Percentiles rank a stretch among this genome's conserved stretches.
phyloP scores from a whole-genome alignment of 2,113 vertebrate species.

The Columbina picui region DNA sequence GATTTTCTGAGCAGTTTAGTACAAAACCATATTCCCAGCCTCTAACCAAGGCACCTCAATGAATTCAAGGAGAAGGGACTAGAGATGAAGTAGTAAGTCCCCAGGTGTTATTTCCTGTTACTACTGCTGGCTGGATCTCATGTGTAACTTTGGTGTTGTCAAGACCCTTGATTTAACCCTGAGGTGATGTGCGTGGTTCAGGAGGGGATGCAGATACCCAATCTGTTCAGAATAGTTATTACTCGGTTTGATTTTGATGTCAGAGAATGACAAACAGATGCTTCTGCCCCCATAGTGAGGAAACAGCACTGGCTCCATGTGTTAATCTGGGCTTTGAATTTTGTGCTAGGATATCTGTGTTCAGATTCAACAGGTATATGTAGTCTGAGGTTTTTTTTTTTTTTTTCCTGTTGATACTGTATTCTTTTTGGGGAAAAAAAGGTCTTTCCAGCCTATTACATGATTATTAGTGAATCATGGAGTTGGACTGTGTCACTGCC shows the following conservation, averaged over 20 bases:
- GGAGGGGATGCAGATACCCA: background rate
- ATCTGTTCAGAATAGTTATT: background rate
- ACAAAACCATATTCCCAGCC: background rate
- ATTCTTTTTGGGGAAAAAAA: too few relatives aligned
- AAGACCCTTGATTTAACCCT: background rate
- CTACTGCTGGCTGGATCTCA: accelerated
- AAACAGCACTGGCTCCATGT: accelerated
- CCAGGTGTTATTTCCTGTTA: accelerated
- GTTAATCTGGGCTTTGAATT: background rate
- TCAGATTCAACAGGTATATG: background rate
- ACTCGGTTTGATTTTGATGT: background rate
- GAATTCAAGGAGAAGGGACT: background rate
- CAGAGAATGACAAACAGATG: background rate
- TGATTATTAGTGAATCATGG: background rate
- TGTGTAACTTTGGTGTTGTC: accelerated
- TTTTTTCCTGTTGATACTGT: background rate
- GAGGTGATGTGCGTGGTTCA: accelerated
- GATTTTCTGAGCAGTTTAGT: background rate
- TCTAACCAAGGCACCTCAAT: background rate
- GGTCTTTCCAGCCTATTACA: background rate
- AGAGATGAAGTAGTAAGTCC: background rate
- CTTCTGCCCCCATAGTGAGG: background rate
- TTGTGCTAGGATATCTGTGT: background rate
- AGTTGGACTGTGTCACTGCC: background rate
- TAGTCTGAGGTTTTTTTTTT: accelerated